Evolutionary conservation across 2,888 invertebrate genomes (phyloP).

Genomic region (Drosophila pegasa): DNA sequence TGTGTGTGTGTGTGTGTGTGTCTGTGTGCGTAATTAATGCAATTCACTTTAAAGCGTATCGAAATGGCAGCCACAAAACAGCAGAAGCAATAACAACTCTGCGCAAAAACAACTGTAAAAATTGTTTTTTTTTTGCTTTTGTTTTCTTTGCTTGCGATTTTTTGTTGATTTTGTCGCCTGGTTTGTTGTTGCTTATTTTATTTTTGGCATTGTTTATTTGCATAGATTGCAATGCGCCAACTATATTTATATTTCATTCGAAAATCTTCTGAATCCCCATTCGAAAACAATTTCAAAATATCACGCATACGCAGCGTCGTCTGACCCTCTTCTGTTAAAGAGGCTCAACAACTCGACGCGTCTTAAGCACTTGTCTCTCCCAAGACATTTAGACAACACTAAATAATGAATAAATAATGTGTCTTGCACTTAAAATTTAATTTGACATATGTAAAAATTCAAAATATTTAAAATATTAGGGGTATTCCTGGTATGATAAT

Average conservation of each 20-base stretch:
- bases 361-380: neutral
- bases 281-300: slow-evolving; percentile 9
- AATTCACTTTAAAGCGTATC: slow-evolving; percentile 62
- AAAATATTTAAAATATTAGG: neutral
- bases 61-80: slow-evolving; percentile 45
- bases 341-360: too few species aligned
- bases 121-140: slow-evolving; percentile 25
- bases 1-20: slow-evolving; percentile 3
- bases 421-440: neutral
- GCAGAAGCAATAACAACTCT: slow-evolving; percentile 21
- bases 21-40: slow-evolving; percentile 58
- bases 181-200: slow-evolving; percentile 25
- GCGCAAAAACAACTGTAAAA: slow-evolving; percentile 59
- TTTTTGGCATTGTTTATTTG: slow-evolving; percentile 55
- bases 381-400: neutral
- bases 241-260: slow-evolving; percentile 40
- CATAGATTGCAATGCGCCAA: slow-evolving; percentile 38
- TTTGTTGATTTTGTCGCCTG: slow-evolving; percentile 40
- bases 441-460: neutral
- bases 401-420: neutral
- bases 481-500: neutral
- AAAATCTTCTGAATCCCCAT: slow-evolving; percentile 19
- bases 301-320: slow-evolving; percentile 40
- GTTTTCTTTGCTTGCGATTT: slow-evolving; percentile 7
- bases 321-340: slow-evolving; percentile 1